Base-by-base conservation (phyloP, 2,113 vertebrate species). In the Ranitomeya imitator region DNA sequence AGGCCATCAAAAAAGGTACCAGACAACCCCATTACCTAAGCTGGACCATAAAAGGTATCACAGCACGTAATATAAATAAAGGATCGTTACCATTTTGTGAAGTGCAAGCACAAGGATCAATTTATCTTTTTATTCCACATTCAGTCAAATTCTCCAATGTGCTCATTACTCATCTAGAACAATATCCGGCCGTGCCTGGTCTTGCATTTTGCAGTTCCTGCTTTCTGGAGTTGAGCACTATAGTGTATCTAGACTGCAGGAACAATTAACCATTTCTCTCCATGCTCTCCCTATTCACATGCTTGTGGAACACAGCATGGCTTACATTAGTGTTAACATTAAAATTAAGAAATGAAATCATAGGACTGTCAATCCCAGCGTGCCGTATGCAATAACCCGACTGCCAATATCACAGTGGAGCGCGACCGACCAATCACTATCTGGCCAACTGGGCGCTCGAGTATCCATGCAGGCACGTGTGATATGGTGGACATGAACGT, bases 401-500 rank as follows among this genome's bases (percentile, higher is more conserved):
- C 45, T 26, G 54, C 7, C 10, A 82, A 67, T 16, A 69, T 26
- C 57, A 45, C 3, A 54, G 21, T 21, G 10, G n/a, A 71, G 71
- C n/a, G 26, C 16, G 65, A 65, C 18, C 12, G 19, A 83, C 45
- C 69, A 23, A 54, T 69, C n/a, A 11, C 10, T 52, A 26, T 55
- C 51, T 69, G 63, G 63, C 65, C 51, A 31, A 26, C 13, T 71
- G 61, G 10, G 63, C 19, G 18, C 7, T n/a, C 7, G 60, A 82
- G 79, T 45, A 63, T 57, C 60, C 79, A 88, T 77, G 71, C 71
- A 78, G 71, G 73, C 80, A 63, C 31, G 52, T 79, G 31, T 74
- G 55, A 79, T 77, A 31, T 54, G 21, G 15, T 7, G 7, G 19
- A 65, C 14, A 63, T 13, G 15, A 54, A n/a, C 51, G 21, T 18